These are phyloP conservation scores for Pelobates fuscus DNA, from an alignment of 2,113 vertebrate genomes.

Conservation along the genomic window DNA sequence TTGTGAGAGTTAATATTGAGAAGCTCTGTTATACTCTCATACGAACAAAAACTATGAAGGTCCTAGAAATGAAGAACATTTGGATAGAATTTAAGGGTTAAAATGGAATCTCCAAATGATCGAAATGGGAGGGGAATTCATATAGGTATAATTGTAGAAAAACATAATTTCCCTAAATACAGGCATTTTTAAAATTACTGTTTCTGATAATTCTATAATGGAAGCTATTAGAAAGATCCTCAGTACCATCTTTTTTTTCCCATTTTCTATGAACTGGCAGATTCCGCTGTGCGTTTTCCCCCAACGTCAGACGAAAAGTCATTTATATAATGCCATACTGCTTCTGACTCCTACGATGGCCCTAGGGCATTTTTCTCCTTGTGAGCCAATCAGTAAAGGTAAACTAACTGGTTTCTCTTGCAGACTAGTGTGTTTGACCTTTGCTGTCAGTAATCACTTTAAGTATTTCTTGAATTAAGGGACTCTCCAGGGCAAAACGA, in stretches of 20 bases:
- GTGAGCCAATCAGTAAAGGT: slow-evolving; percentile 19
- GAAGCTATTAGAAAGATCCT: too few relatives aligned
- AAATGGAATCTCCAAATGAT: too few relatives aligned
- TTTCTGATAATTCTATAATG: too few relatives aligned
- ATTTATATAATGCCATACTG: slow-evolving; percentile 22
- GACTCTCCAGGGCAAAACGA: slow-evolving; percentile 13
- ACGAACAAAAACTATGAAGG: too few relatives aligned
- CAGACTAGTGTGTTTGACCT: slow-evolving; percentile 25
- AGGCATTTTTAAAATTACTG: too few relatives aligned
- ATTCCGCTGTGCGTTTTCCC: not conserved
- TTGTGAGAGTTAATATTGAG: too few relatives aligned
- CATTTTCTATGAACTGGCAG: not conserved
- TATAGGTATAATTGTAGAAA: too few relatives aligned
- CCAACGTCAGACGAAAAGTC: slow-evolving; percentile 19
- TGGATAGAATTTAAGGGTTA: too few relatives aligned
- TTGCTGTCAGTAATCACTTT: slow-evolving; percentile 46
- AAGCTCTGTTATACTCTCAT: too few relatives aligned
- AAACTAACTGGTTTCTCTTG: slow-evolving; percentile 15
- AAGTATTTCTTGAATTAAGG: slow-evolving; percentile 34
- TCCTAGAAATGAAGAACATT: too few relatives aligned
- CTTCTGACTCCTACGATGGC: slow-evolving; percentile 28
- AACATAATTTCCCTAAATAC: too few relatives aligned
- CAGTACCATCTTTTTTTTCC: not conserved
- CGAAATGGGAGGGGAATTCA: too few relatives aligned
- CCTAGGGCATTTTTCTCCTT: slow-evolving; percentile 23